A percentile compares a stretch with the other conserved stretches of the same genome.
Evolutionary conservation across 2,113 vertebrate species (phyloP).

Genomic region (Pteropus alecto): DNA sequence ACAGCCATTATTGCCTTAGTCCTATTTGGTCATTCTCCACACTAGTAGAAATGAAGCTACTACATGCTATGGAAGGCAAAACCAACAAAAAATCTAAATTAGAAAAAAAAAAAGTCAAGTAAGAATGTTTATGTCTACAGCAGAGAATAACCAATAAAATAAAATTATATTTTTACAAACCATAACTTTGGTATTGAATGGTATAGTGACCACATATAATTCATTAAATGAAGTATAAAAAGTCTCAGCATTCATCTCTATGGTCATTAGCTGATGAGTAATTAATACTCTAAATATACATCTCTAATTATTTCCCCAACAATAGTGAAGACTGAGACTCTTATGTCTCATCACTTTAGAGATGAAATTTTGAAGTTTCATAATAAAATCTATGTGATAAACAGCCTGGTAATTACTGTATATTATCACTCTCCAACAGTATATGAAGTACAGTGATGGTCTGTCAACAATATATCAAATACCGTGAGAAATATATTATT

Average conservation of each 20-base stretch:
- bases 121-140: neutral
- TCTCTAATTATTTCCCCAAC: neutral
- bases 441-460: neutral
- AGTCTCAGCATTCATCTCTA: neutral
- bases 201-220: neutral
- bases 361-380: neutral
- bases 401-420: slow-evolving; percentile 6
- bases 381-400: slow-evolving; percentile 16
- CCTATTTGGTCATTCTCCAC: neutral
- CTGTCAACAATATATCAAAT: slow-evolving; percentile 15
- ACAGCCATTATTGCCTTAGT: neutral
- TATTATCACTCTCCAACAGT: neutral
- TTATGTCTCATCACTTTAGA: neutral
- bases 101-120: neutral
- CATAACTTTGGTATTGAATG: slow-evolving; percentile 13
- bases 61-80: neutral
- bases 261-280: neutral
- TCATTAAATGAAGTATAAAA: neutral
- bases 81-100: neutral
- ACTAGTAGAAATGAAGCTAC: neutral
- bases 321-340: neutral
- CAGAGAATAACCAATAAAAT: neutral
- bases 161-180: neutral
- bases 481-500: slow-evolving; percentile 38
- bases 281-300: slow-evolving; percentile 23